Percentiles rank a stretch among this genome's conserved stretches.
phyloP scores from a whole-genome alignment of 2,888 invertebrate species.

The Epistrophella euchroma region DNA sequence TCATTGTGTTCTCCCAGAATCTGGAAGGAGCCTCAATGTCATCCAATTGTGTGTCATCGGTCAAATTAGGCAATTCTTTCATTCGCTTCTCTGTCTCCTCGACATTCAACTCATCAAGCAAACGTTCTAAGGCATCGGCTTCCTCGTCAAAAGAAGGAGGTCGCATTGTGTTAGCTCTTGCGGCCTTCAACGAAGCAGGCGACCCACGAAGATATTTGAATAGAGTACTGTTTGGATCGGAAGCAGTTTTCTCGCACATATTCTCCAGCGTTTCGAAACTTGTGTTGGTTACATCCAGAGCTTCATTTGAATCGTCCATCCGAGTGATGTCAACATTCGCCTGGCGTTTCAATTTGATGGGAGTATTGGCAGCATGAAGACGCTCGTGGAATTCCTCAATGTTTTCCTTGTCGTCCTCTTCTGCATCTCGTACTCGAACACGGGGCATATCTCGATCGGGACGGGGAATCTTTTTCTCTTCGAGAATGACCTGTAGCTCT shows the following conservation, averaged over 20 bases:
- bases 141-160: slow-evolving; percentile 77
- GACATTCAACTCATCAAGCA: slow-evolving; percentile 78
- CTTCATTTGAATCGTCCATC: slow-evolving; percentile 39
- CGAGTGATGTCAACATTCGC: slow-evolving; percentile 23
- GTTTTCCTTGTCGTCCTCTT: slow-evolving; percentile 60
- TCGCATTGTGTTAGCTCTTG: not conserved
- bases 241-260: slow-evolving; percentile 82
- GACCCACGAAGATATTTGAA: slow-evolving; percentile 79
- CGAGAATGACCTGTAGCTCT: slow-evolving; percentile 78
- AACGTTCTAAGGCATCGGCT: slow-evolving; percentile 78
- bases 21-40: slow-evolving; percentile 82
- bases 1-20: slow-evolving; percentile 81
- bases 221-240: slow-evolving; percentile 82
- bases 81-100: slow-evolving; percentile 78
- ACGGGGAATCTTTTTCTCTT: slow-evolving; percentile 72
- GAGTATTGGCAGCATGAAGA: slow-evolving; percentile 30
- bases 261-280: slow-evolving; percentile 81
- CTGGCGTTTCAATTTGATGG: slow-evolving; percentile 17
- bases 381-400: slow-evolving; percentile 1
- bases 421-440: slow-evolving; percentile 45
- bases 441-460: slow-evolving; percentile 44
- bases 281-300: slow-evolving; percentile 65
- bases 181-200: not conserved
- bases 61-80: slow-evolving; percentile 59
- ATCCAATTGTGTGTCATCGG: slow-evolving; percentile 81